These are phyloP conservation scores for Corythornis vintsioides DNA, from an alignment of 2,113 vertebrate genomes.

Conservation along the genomic window DNA sequence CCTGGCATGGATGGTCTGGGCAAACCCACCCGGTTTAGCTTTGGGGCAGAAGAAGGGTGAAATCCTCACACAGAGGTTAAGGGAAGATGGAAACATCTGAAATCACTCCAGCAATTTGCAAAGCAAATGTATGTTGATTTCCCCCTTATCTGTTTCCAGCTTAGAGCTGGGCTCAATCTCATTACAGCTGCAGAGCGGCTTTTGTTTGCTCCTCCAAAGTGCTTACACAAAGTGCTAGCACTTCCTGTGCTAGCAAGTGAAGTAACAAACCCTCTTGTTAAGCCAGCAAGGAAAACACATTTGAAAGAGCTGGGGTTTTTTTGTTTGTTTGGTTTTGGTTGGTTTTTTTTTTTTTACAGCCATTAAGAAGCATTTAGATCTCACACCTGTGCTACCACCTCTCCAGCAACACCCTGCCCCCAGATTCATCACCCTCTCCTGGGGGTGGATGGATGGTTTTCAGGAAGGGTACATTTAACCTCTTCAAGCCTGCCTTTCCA, in stretches of 20 bases:
- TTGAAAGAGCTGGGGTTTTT: background rate
- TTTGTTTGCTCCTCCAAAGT: background rate
- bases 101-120: constrained; percentile 23
- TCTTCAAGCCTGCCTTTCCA: background rate
- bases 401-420: background rate
- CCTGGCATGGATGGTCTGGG: background rate
- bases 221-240: background rate
- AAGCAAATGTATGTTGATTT: background rate
- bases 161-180: background rate
- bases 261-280: background rate
- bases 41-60: background rate
- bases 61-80: background rate
- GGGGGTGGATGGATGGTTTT: accelerated
- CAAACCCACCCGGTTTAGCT: background rate
- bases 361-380: background rate
- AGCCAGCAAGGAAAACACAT: background rate
- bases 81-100: constrained; percentile 2
- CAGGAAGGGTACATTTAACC: background rate
- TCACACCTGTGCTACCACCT: background rate
- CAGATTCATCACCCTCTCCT: background rate
- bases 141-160: constrained; percentile 21
- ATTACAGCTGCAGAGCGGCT: background rate
- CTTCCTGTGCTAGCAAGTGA: background rate
- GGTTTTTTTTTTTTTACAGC: no score
- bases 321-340: no score